Evolutionary conservation across 2,797 vertebrate genomes (phyloP).

Genomic region (Bryconaethiops microstoma): DNA sequence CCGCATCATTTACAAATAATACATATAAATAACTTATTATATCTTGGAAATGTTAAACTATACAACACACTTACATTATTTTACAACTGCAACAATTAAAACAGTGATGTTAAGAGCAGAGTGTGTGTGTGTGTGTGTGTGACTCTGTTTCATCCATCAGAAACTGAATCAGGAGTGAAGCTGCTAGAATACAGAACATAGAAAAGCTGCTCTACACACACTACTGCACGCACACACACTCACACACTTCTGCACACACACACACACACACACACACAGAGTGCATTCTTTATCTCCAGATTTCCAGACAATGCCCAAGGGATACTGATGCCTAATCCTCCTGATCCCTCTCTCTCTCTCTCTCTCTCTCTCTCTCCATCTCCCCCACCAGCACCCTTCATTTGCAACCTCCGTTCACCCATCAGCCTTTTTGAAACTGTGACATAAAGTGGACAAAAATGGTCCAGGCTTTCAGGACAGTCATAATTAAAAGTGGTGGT

Average conservation of each 20-base stretch:
- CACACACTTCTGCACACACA: constrained; percentile 24
- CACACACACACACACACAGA: constrained; percentile 52
- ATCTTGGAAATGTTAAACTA: no score
- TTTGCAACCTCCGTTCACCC: not conserved
- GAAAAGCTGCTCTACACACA: no score
- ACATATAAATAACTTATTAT: no score
- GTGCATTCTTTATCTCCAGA: constrained; percentile 87
- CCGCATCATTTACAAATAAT: no score
- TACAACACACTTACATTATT: no score
- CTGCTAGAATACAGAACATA: no score
- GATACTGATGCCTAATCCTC: constrained; percentile 93
- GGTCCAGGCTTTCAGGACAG: not conserved
- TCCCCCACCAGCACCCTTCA: constrained; percentile 76
- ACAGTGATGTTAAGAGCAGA: no score
- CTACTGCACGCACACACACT: no score
- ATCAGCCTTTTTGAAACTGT: constrained; percentile 84
- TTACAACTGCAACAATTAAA: no score
- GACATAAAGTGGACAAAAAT: constrained; percentile 74
- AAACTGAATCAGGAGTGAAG: no score
- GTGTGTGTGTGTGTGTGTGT: no score
- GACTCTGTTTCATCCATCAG: no score
- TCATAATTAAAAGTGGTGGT: not conserved
- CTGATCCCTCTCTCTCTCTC: constrained; percentile 74
- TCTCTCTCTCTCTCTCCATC: constrained; percentile 64
- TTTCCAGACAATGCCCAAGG: constrained; percentile 95